Conservation (phyloP, 2,797 vertebrate genomes). For the Paguma larvata region DNA sequence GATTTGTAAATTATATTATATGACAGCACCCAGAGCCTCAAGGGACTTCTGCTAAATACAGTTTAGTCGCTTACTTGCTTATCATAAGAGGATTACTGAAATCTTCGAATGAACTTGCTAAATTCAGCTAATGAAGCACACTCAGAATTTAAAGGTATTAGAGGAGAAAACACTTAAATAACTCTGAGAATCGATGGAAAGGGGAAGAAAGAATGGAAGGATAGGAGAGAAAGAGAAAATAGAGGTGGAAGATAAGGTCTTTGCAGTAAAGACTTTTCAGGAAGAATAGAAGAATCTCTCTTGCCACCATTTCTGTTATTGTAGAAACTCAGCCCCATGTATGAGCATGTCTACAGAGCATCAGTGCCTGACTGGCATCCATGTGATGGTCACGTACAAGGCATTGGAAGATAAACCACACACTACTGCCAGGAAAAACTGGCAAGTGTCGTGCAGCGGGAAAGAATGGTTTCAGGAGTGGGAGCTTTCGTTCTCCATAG, state of each 20-base stretch:
- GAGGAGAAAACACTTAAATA: not conserved
- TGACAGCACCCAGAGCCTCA: not conserved
- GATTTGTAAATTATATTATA: not conserved
- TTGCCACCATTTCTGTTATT: not conserved
- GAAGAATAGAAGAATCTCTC: not conserved
- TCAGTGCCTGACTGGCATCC: not conserved
- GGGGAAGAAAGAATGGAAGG: not conserved
- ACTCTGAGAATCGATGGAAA: not conserved
- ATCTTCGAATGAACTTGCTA: not conserved
- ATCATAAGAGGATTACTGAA: not conserved
- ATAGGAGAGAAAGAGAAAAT: not conserved
- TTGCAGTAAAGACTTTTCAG: not conserved
- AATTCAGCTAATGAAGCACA: conserved; percentile 24
- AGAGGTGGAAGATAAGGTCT: not conserved
- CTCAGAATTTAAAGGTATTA: conserved; percentile 5
- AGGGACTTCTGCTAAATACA: not conserved
- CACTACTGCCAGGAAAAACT: conserved; percentile 28
- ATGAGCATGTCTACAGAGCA: not conserved
- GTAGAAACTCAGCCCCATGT: not conserved
- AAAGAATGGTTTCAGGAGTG: not conserved
- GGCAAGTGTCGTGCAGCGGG: not conserved
- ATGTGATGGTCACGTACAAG: not conserved
- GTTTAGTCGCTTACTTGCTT: conserved; percentile 17
- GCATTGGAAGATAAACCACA: conserved; percentile 21
- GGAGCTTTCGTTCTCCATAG: conserved; percentile 21